Percentiles rank a stretch among this genome's conserved stretches.
Conservation (phyloP, 1,140 invertebrate genomes). For the Anadara kagoshimensis region DNA sequence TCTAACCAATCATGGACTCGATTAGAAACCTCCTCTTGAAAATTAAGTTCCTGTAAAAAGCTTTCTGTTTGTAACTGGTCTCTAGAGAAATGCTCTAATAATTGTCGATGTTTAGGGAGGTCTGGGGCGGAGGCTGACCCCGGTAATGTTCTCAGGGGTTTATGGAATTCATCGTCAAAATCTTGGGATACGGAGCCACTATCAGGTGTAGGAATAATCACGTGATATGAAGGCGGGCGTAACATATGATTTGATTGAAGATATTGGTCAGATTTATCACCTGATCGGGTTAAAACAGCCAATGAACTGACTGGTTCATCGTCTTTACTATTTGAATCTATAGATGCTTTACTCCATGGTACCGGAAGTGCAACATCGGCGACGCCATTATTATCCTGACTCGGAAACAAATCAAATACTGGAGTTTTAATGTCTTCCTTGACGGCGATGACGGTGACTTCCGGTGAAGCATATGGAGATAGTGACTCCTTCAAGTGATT, state of each 20-base stretch:
- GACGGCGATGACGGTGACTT: conserved; percentile 54
- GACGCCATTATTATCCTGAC: neutral
- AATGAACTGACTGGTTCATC: conserved; percentile 42
- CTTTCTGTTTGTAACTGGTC: conserved; percentile 43
- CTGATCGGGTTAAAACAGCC: conserved; percentile 17
- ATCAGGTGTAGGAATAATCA: conserved; percentile 49
- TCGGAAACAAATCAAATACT: conserved; percentile 58
- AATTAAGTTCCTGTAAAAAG: conserved; percentile 57
- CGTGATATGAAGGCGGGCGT: conserved; percentile 56
- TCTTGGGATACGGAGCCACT: conserved; percentile 34
- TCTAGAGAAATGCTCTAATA: conserved; percentile 36
- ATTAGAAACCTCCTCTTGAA: conserved; percentile 53
- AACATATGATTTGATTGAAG: conserved; percentile 56
- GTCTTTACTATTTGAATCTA: conserved; percentile 19
- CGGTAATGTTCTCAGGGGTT: conserved; percentile 35
- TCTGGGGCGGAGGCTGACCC: conserved; percentile 50
- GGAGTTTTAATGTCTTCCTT: conserved; percentile 40
- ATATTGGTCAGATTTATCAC: conserved; percentile 52
- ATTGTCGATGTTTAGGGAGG: conserved; percentile 63
- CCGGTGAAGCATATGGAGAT: conserved; percentile 65
- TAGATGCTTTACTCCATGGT: conserved; percentile 33
- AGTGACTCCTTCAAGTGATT: conserved; percentile 62
- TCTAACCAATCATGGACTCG: conserved; percentile 60
- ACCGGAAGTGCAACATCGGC: conserved; percentile 23
- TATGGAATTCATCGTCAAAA: conserved; percentile 28